Conservation (phyloP, 2,113 vertebrate species). For the Dromiciops gliroides region DNA sequence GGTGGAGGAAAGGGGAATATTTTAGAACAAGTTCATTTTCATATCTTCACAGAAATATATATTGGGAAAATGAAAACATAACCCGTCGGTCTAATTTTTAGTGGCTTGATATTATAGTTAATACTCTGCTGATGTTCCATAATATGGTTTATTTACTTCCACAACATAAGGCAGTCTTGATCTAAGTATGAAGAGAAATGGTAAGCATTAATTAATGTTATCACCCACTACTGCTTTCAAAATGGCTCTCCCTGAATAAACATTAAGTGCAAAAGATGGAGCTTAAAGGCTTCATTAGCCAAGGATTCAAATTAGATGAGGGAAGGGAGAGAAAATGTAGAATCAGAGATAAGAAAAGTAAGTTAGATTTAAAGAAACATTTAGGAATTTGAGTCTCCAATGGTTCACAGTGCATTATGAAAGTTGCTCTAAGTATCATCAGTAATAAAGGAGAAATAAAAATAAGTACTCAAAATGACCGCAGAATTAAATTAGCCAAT, state of each 20-base stretch:
- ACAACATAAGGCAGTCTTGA: not conserved
- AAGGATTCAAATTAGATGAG: slow-evolving; percentile 35
- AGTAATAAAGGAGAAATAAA: slow-evolving; percentile 10
- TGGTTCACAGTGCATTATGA: slow-evolving; percentile 26
- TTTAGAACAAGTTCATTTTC: not conserved
- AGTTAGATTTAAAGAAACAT: slow-evolving; percentile 48
- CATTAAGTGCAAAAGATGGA: slow-evolving; percentile 16
- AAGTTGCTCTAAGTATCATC: slow-evolving; percentile 12
- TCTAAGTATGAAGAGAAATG: not conserved
- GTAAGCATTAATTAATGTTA: slow-evolving; percentile 34
- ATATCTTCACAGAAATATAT: not conserved
- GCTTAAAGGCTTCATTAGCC: slow-evolving; percentile 49
- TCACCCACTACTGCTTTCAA: slow-evolving; percentile 30
- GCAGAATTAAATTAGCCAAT: slow-evolving; percentile 39
- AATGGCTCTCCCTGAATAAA: slow-evolving; percentile 53
- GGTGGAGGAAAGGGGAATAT: too few species aligned
- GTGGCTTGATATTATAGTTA: not conserved
- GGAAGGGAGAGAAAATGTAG: slow-evolving; percentile 17
- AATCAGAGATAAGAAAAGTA: slow-evolving; percentile 23
- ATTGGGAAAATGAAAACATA: not conserved
- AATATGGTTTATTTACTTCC: not conserved
- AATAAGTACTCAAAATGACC: slow-evolving; percentile 31
- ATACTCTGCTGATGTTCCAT: not conserved
- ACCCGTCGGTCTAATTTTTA: not conserved
- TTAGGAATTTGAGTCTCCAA: slow-evolving; percentile 22